phyloP scores from a whole-genome alignment of 2,888 invertebrate genomes.

The Cristatella mucedo region DNA sequence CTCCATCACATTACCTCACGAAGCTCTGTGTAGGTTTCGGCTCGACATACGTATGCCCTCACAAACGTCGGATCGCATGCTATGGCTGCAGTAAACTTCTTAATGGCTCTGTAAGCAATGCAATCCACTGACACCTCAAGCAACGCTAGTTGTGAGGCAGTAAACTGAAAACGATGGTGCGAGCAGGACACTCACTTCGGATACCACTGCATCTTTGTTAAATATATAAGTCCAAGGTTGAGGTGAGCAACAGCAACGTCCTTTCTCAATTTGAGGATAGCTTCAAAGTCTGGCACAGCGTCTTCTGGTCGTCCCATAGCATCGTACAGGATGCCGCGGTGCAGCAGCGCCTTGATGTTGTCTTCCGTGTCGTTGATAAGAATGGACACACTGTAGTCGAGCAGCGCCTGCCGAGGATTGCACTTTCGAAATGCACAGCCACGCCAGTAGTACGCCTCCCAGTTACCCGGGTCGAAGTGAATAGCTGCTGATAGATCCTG shows the following conservation, averaged over 20 bases:
- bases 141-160: neutral
- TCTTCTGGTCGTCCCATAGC: constrained; percentile 22
- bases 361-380: constrained; percentile 31
- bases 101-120: constrained; percentile 26
- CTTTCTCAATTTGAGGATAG: constrained; percentile 31
- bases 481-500: constrained; percentile 35
- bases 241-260: constrained; percentile 33
- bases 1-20: constrained; percentile 22
- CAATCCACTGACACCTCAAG: neutral
- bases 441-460: constrained; percentile 33
- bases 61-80: constrained; percentile 36
- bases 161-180: neutral
- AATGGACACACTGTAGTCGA: constrained; percentile 36
- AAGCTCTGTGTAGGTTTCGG: constrained; percentile 31
- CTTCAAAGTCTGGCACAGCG: constrained; percentile 37
- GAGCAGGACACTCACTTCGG: constrained; percentile 23
- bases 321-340: constrained; percentile 20
- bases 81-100: constrained; percentile 32
- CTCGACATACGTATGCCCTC: constrained; percentile 34
- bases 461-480: constrained; percentile 33
- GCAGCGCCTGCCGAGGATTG: constrained; percentile 29
- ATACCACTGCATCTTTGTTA: constrained; percentile 28
- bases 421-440: constrained; percentile 35
- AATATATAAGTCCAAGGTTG: constrained; percentile 35
- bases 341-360: constrained; percentile 32